Percentiles rank a stretch among this genome's conserved stretches.
These are phyloP conservation scores for Leptoclinus maculatus DNA, from an alignment of 2,797 vertebrate genomes.

Conservation along the genomic window DNA sequence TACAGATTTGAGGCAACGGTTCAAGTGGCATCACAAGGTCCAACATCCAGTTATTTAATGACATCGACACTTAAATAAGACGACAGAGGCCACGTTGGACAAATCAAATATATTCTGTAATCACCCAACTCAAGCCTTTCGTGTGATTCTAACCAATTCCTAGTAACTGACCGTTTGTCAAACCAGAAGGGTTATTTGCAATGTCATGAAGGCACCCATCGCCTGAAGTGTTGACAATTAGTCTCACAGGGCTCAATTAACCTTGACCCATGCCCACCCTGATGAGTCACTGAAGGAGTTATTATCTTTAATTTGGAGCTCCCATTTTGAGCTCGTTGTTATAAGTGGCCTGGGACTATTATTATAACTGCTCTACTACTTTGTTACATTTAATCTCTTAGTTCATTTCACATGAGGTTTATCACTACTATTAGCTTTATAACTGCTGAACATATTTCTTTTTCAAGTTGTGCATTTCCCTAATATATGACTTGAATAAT, in stretches of 20 bases:
- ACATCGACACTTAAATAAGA: background rate
- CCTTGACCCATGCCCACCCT: conserved; percentile 16
- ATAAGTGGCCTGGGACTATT: background rate
- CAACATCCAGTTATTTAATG: background rate
- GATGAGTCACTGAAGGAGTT: conserved; percentile 23
- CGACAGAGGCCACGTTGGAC: background rate
- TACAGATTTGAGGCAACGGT: background rate
- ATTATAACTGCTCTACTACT: conserved; percentile 14
- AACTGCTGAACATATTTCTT: background rate
- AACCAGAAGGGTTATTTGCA: background rate
- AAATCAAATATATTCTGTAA: conserved; percentile 21
- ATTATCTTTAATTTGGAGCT: conserved; percentile 23
- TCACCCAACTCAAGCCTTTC: background rate
- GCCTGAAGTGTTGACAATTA: conserved; percentile 29
- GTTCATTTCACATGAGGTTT: background rate
- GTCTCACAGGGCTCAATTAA: conserved; percentile 29
- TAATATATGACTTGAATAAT: background rate
- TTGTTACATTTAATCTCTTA: conserved; percentile 9
- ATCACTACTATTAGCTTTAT: background rate
- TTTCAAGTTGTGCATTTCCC: background rate
- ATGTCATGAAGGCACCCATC: background rate
- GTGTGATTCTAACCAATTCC: conserved; percentile 7
- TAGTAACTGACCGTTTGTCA: conserved; percentile 6
- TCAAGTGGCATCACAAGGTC: background rate
- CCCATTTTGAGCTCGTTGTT: conserved; percentile 1